Conservation (phyloP, 1,140 invertebrate genomes). For the Bombus ignitus region DNA sequence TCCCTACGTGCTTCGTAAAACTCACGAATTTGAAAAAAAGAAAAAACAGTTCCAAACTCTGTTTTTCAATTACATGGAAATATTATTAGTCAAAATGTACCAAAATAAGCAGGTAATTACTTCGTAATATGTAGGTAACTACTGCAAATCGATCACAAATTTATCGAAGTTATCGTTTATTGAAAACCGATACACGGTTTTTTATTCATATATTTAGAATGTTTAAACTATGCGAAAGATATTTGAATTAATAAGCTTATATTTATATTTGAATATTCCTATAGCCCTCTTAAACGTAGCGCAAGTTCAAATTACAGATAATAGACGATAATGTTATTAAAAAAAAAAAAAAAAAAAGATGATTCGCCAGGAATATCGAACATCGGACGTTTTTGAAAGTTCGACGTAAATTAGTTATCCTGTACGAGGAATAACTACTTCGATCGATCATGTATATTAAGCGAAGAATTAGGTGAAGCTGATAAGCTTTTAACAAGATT, state of each 20-base stretch:
- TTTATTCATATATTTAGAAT: neutral
- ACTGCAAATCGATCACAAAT: neutral
- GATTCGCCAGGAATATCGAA: neutral
- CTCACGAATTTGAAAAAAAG: neutral
- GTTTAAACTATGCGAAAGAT: neutral
- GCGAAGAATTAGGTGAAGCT: constrained; percentile 37
- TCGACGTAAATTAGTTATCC: neutral
- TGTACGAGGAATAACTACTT: constrained; percentile 27
- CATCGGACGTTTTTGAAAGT: neutral
- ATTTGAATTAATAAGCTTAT: no score
- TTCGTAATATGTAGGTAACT: no score
- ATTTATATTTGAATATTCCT: no score
- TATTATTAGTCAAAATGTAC: no score
- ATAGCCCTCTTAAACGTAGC: neutral
- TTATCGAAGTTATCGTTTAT: neutral
- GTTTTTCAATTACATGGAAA: neutral
- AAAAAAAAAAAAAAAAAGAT: no score
- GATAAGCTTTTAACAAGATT: constrained; percentile 47
- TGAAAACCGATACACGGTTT: neutral
- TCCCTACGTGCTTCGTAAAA: neutral
- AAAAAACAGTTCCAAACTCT: neutral
- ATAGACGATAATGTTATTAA: neutral
- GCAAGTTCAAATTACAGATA: neutral
- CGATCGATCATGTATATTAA: constrained; percentile 45
- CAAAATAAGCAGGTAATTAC: no score